These are phyloP conservation scores for Allobates femoralis DNA, from an alignment of 2,797 vertebrate species.

Conservation along the genomic window DNA sequence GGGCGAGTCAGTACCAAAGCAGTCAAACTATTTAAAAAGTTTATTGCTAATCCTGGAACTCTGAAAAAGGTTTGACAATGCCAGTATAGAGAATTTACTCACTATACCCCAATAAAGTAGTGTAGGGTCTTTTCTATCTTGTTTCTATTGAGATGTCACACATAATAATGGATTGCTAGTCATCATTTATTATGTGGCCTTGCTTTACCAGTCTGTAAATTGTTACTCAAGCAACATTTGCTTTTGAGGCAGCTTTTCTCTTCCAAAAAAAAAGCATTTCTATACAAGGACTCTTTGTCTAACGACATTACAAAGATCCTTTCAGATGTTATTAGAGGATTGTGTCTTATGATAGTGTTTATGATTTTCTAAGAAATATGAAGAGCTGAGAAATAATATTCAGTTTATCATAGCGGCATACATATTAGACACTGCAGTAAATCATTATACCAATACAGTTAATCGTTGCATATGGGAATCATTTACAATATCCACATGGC, in stretches of 20 bases:
- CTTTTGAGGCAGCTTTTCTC: not conserved
- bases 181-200: not conserved
- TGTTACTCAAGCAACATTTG: not conserved
- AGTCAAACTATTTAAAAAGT: not conserved
- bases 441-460: not conserved
- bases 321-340: constrained; percentile 12
- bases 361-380: constrained; percentile 25
- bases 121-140: not conserved
- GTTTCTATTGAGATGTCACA: not conserved
- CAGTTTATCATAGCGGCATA: not conserved
- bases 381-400: constrained; percentile 4
- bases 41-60: no score
- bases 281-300: not conserved
- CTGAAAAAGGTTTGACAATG: no score
- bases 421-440: not conserved
- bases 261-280: not conserved
- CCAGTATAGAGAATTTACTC: not conserved
- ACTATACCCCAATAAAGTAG: not conserved
- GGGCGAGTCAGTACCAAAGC: not conserved
- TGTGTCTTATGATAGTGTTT: constrained; percentile 28
- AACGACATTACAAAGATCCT: not conserved
- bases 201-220: not conserved
- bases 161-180: not conserved
- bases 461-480: not conserved
- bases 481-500: not conserved